Evolutionary conservation across 2,113 vertebrate species (phyloP), one percentile per base, ranked within the genome.

Genomic region (Aphyosemion australe): DNA sequence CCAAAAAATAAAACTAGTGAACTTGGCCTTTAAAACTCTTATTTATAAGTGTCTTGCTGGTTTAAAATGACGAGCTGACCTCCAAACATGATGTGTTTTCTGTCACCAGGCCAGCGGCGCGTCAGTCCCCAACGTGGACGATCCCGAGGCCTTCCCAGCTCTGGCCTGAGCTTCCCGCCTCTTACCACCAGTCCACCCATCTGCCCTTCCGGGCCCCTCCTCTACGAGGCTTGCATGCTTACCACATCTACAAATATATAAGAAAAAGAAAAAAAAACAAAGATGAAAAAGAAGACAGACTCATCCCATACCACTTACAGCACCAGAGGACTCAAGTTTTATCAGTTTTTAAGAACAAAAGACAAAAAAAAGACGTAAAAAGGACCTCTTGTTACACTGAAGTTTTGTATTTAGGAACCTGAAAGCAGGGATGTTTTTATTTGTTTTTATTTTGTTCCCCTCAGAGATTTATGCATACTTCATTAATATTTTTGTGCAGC

Each of bases 381-480:
- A 92, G 95, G 95, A 97, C 95, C 95, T 97, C 96, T 96, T 90
- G 95, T 95, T 96, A 96, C 96, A 96, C 95, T 95, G 96, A 96
- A 94, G 95, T 98, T 99, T 99, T 98, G 95, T 98, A 98, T 98
- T 95, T 96, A 95, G 95, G 94, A 93, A 96, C 94, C 94, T 93
- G 96, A 94, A 97, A 97, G 96, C 96, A 96, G 95, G 96, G 95
- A 96, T 97, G 96, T 97, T 97, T 96, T 97, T 94, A 95, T 95
- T 94, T 69, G 1, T 19, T 11, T 52, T 79, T 87, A 88, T 66
- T 92, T 90, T 93, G 1, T 73, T 84, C 92, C 92, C 89, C 94
- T 90, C 94, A 94, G 94, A 96, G 94, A 94, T 96, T 26, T 95
- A 94, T 95, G 95, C 95, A 94, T 97, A 95, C 93, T 95, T 94